Conservation (phyloP, 2,888 invertebrate genomes). For the Eristalinus sepulchralis region DNA sequence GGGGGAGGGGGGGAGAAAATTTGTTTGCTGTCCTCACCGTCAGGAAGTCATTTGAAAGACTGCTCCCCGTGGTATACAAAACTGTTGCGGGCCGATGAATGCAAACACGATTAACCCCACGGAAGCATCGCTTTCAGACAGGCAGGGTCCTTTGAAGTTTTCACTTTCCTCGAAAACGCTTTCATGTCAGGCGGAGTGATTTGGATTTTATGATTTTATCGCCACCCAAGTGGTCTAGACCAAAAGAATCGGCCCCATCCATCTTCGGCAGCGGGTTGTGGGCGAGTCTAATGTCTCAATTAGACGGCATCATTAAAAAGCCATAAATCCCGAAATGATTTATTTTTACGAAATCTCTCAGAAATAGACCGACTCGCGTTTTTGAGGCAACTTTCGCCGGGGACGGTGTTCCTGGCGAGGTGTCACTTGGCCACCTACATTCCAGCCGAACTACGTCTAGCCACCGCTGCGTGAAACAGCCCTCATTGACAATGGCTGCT, state of each 20-base stretch:
- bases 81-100: neutral
- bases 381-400: neutral
- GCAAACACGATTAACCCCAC: neutral
- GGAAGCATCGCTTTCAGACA: neutral
- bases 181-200: neutral
- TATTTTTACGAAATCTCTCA: constrained; percentile 3
- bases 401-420: neutral
- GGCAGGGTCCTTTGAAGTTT: neutral
- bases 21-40: neutral
- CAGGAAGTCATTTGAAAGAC: neutral
- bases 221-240: neutral
- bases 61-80: too few species aligned
- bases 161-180: neutral
- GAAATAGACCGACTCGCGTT: neutral
- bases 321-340: neutral
- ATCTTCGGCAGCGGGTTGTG: neutral
- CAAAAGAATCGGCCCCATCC: neutral
- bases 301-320: constrained; percentile 16
- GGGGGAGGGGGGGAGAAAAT: too few species aligned
- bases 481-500: neutral
- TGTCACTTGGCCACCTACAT: too few species aligned
- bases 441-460: neutral
- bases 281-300: constrained; percentile 5
- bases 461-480: neutral
- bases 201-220: neutral